These are phyloP conservation scores for Resseliella maxima DNA, from an alignment of 2,888 invertebrate species.

Conservation along the genomic window DNA sequence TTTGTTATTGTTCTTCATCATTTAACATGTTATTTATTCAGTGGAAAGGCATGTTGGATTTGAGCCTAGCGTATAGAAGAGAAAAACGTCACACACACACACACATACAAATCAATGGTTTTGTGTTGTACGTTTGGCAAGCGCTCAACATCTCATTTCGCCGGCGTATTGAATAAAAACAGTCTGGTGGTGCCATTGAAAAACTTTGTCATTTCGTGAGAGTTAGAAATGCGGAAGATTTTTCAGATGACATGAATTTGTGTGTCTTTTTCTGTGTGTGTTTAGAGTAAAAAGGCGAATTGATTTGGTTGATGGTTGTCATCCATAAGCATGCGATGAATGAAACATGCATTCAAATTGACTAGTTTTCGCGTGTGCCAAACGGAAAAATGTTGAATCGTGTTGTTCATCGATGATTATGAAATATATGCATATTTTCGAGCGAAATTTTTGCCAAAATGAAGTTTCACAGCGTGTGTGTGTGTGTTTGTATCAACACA, in stretches of 20 bases:
- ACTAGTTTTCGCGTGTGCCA: slow-evolving; percentile 9
- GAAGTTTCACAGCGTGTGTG: neutral
- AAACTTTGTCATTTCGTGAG: neutral
- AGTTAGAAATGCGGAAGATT: neutral
- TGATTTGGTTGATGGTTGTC: slow-evolving; percentile 12
- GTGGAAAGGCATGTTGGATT: neutral
- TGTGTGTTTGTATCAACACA: neutral
- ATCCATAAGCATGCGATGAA: neutral
- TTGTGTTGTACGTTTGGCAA: neutral
- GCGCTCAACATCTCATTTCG: neutral
- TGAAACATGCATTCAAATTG: neutral
- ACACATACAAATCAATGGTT: neutral
- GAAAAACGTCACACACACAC: no score
- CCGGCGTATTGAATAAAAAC: neutral
- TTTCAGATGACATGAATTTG: no score
- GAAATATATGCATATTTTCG: neutral
- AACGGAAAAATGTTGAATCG: neutral
- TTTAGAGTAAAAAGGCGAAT: neutral
- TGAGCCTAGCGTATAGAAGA: neutral
- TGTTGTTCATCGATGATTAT: neutral
- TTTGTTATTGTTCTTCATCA: neutral
- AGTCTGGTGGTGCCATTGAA: neutral
- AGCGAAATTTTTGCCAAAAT: neutral
- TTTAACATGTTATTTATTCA: slow-evolving; percentile 17
- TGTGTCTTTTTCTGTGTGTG: neutral